Base-by-base conservation (phyloP, 2,888 invertebrate species). In the Camponotus fellah region DNA sequence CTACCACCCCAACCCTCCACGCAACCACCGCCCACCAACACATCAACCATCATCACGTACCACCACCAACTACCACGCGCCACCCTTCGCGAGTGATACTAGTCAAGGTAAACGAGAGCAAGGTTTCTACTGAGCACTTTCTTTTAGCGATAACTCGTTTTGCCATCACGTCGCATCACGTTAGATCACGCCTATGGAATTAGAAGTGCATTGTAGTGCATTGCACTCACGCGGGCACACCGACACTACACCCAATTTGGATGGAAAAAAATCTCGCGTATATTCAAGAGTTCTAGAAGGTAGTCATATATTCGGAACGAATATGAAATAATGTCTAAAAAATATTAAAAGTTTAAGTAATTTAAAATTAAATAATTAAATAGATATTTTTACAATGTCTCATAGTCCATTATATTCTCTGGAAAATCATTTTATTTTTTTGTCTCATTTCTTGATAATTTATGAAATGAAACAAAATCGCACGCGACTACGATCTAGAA, bases 61-160 rank as follows among this genome's bases (percentile, higher is more conserved):
- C 91, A 91, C 91, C 91, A 89, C 92, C 79, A 89, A 90, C 92
- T 91, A 90, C 91, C 91, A 90, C 89, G 88, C 88, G 90, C 89
- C 91, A 91, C 86, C 90, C 89, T 53, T 87, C 88, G 88, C 89
- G 90, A 90, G 90, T 90, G 91, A 90, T 89, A 90, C 92, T 93
- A 94, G 93, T 93, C 93, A 94, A 94, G 94, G 94, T 94, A 90
- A 90, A 90, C 90, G 90, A 90, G 79, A 79, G 90, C 90, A 89
- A 87, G 80, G 85, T 91, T 89, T 89, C 85, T 83, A 87, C 83
- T 87, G 84, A 86, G 84, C 84, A 81, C 80, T 64, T 83, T 68
- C 58, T 83, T 62, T 89, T 72, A 90, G 84, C 62, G 83, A 80
- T 90, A 90, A 88, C 87, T 89, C 89, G 88, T 89, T 74, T 87